Base-by-base conservation (phyloP, 1,140 invertebrate genomes). In the Ladona fulva region DNA sequence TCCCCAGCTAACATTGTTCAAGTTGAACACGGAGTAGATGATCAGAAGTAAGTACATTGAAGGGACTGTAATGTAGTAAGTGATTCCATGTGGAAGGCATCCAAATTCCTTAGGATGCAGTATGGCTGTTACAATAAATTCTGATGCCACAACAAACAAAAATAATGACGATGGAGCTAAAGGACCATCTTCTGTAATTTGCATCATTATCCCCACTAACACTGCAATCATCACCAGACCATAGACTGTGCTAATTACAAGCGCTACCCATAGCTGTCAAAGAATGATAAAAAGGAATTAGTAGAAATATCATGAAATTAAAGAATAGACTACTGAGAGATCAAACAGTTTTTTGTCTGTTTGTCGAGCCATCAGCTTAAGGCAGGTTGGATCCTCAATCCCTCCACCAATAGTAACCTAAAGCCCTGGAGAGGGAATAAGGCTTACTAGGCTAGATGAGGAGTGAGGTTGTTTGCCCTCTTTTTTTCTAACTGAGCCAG, bases 31-130 rank as follows among this genome's bases (percentile, higher is more conserved):
- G 0, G 95, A 95, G 82, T 95, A 97, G 76, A 97, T 94, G 73
- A 96, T 94, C 16, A 97, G 88, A 78, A 97, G 86, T 89, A 97
- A 91, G 82, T 97, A 97, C 95, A 97, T 97, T 78, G 94, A 94
- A 0, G 96, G 96, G 75, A 97, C 93, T 10, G 95, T 94, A 16
- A 97, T 89, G 83, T 96, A 97, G 84, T 97, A 98, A 25, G 97
- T 89, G 6, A 94, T 83, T 19, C 94, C 91, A 78, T 91, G 92
- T 19, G 92, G 82, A 8, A 98, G 83, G 82, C 95, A 96, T 14
- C 84, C 76, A 74, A 80, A 77, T 80, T 97, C 95, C 83, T 93
- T 91, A 0, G 96, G 96, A 87, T 97, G 96, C 22, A 97, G 81
- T 0, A 94, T 81, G 0, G 91, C 93, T 5, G 92, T 90, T 22